Base-by-base conservation (phyloP, 2,113 vertebrate species). In the Campylomormyrus tamandua region DNA sequence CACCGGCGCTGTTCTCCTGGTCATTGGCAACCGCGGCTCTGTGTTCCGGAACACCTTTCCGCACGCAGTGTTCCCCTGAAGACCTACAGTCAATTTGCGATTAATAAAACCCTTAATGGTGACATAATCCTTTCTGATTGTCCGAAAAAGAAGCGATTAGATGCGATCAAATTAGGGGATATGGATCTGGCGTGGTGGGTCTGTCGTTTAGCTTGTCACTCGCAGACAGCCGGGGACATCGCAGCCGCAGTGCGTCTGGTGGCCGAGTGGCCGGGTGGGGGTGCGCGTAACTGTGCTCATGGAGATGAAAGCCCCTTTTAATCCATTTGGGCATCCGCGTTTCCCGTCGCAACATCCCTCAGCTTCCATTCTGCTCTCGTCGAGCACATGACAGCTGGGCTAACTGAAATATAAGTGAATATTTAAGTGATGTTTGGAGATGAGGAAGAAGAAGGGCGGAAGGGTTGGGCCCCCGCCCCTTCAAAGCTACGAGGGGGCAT, bases 31-130 rank as follows among this genome's bases (percentile, higher is more conserved):
- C 35, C 46, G 17, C 39, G 27, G 50, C 89, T 90, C 86, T 77
- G 77, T 39, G 27, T 62, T 70, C 19, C 27, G 6, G 52, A 88
- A 88, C 39, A 42, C 39, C 56, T 42, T 88, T 88, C 39, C 10
- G 19, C 56, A 24, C 8, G 35, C 35, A 15, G 19, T 19, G 49
- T 7, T 88, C 87, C 87, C 53, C 10, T 10, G 49, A 49, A 53
- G 49, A 89, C 66, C 42, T 56, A 7, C 80, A 87, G 52, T 89
- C 84, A 90, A 91, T 88, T 90, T 87, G 87, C 90, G 87, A 92
- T 92, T 66, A 92, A 90, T 90, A 89, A 92, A 91, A 62, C 85
- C 50, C 31, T 27, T 87, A 90, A 70, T 90, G 21, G 88, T 52
- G 87, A 89, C 53, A 88, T 42, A 39, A 42, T 70, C 45, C 35